phyloP scores from a whole-genome alignment of 2,797 vertebrate genomes.

The Clamator glandarius region DNA sequence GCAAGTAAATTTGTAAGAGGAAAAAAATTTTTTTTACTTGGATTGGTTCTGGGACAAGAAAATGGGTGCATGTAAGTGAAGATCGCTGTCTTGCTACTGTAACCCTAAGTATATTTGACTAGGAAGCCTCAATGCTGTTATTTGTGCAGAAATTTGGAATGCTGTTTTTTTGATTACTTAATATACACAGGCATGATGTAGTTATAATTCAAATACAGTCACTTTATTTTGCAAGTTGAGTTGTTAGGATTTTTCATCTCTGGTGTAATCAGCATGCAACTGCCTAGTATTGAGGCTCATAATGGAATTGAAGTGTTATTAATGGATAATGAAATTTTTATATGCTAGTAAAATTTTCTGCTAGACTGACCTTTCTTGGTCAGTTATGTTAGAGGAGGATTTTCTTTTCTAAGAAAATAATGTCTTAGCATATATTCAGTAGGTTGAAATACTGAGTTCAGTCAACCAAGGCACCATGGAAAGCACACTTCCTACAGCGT shows the following conservation, averaged over 20 bases:
- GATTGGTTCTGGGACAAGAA: neutral
- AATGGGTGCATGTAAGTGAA: neutral
- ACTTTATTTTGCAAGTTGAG: neutral
- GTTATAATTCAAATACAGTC: neutral
- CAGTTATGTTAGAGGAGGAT: neutral
- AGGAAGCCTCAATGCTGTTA: neutral
- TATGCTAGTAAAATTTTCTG: neutral
- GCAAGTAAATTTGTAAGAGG: neutral
- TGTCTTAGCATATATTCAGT: neutral
- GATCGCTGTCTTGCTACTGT: neutral
- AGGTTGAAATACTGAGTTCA: slow-evolving; percentile 6
- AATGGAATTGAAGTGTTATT: neutral
- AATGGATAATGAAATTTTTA: slow-evolving; percentile 15
- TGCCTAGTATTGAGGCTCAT: neutral
- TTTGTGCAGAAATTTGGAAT: neutral
- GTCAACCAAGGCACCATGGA: neutral
- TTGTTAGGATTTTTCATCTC: neutral
- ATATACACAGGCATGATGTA: neutral
- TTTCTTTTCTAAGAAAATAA: neutral
- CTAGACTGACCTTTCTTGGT: slow-evolving; percentile 16
- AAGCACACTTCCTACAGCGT: slow-evolving; percentile 4
- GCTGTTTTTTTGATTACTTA: neutral
- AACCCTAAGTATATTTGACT: neutral
- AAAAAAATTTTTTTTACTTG: slow-evolving; percentile 6
- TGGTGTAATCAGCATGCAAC: neutral